These are phyloP conservation scores for Pseudorectes ferrugineus DNA, from an alignment of 2,113 vertebrate genomes.

Conservation along the genomic window DNA sequence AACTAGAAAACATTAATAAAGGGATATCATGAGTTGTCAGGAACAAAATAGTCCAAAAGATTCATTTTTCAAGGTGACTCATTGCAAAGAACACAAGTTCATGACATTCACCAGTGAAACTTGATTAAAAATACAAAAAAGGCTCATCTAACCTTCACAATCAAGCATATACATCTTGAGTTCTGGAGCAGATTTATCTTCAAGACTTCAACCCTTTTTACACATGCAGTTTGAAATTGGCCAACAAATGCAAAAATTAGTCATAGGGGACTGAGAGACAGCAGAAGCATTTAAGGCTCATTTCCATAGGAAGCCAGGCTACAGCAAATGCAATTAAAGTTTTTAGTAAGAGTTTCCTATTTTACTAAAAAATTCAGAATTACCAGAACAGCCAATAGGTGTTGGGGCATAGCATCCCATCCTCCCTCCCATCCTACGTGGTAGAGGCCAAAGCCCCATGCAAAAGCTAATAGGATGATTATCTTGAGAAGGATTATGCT, in stretches of 20 bases:
- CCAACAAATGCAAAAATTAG: not conserved
- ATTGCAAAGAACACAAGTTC: not conserved
- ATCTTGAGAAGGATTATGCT: slow-evolving; percentile 10
- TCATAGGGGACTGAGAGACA: not conserved
- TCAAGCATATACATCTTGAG: not conserved
- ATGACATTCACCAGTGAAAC: not conserved
- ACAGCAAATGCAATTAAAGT: not conserved
- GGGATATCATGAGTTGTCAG: not conserved
- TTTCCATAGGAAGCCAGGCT: not conserved
- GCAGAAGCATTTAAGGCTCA: not conserved
- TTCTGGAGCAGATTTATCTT: not conserved
- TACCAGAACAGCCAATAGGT: not conserved
- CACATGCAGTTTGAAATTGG: not conserved
- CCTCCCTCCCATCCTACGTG: not conserved
- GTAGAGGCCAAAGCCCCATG: not conserved
- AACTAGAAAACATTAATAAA: not conserved
- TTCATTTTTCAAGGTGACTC: not conserved
- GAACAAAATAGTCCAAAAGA: not conserved
- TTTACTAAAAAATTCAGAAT: not conserved
- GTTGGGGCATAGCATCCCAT: not conserved
- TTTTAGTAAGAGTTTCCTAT: not conserved
- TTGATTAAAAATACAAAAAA: not conserved
- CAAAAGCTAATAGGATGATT: slow-evolving; percentile 16
- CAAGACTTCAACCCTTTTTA: not conserved
- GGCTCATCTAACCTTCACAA: not conserved